A percentile compares a stretch with the other conserved stretches of the same genome.
phyloP scores from a whole-genome alignment of 2,113 vertebrate species.

The Brachyhypopomus gauderio region DNA sequence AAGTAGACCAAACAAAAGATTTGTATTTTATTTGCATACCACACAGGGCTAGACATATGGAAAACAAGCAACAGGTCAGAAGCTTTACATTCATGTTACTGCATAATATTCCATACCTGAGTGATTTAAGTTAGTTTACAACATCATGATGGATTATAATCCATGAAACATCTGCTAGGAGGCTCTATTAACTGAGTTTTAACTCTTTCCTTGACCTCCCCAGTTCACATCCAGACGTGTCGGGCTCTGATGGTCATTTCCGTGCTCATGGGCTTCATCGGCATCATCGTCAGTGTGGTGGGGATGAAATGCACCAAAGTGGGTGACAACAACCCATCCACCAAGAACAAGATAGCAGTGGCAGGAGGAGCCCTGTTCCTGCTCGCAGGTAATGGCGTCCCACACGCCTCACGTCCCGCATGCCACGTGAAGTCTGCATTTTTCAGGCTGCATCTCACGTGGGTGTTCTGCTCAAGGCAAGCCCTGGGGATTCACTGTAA shows the following conservation, averaged over 20 bases:
- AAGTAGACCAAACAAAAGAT: no score
- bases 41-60: no score
- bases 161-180: background rate
- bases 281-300: conserved; percentile 88
- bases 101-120: background rate
- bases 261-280: conserved; percentile 91
- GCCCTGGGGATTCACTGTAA: no score
- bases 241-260: conserved; percentile 95
- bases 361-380: conserved; percentile 88
- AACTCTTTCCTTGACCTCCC: background rate
- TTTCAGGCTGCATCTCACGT: no score
- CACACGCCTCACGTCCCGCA: no score
- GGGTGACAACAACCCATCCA: conserved; percentile 88
- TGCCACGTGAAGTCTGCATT: no score
- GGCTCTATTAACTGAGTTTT: background rate
- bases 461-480: no score
- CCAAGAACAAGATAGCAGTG: conserved; percentile 88
- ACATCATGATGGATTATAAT: background rate
- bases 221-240: conserved; percentile 94
- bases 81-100: background rate
- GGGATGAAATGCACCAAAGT: conserved; percentile 98
- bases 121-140: no score
- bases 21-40: no score
- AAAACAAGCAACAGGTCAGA: no score
- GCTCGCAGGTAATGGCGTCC: conserved; percentile 79